phyloP scores from a whole-genome alignment of 2,113 vertebrate genomes.

The Acinonyx jubatus region DNA sequence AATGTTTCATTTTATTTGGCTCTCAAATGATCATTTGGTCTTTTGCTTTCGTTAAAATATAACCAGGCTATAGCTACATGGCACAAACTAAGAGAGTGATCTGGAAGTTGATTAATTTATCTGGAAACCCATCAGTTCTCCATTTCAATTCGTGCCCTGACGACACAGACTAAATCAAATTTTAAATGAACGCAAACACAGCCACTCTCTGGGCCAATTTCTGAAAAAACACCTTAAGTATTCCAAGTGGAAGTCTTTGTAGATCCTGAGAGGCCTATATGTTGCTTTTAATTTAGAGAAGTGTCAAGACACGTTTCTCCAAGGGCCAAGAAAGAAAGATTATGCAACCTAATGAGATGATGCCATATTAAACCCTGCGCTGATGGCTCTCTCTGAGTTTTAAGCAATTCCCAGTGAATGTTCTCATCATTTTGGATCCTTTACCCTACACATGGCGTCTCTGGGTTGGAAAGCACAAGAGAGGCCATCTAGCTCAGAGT shows the following conservation, averaged over 20 bases:
- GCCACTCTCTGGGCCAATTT: constrained; percentile 21
- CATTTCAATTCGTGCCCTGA: background rate
- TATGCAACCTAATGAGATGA: constrained; percentile 11
- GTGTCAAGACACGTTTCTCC: constrained; percentile 45
- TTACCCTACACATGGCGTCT: background rate
- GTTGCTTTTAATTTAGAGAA: constrained; percentile 62
- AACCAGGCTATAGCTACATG: background rate
- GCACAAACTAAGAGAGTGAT: constrained; percentile 6
- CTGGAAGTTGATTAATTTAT: constrained; percentile 44
- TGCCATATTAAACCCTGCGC: background rate
- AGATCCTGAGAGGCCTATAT: constrained; percentile 49
- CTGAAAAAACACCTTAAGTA: constrained; percentile 45
- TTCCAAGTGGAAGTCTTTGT: constrained; percentile 64
- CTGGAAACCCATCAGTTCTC: constrained; percentile 46
- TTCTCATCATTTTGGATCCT: background rate
- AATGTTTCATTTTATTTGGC: constrained; percentile 50
- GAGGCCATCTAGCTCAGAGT: background rate
- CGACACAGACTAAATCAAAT: background rate
- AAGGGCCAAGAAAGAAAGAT: constrained; percentile 34
- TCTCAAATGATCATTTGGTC: background rate
- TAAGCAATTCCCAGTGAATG: background rate
- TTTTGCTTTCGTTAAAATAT: constrained; percentile 49
- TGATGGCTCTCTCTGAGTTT: background rate
- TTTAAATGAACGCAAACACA: constrained; percentile 39
- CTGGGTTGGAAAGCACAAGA: background rate